Percentiles rank a stretch among this genome's conserved stretches.
Conservation (phyloP, 2,797 vertebrate genomes). For the Hemitrygon akajei region DNA sequence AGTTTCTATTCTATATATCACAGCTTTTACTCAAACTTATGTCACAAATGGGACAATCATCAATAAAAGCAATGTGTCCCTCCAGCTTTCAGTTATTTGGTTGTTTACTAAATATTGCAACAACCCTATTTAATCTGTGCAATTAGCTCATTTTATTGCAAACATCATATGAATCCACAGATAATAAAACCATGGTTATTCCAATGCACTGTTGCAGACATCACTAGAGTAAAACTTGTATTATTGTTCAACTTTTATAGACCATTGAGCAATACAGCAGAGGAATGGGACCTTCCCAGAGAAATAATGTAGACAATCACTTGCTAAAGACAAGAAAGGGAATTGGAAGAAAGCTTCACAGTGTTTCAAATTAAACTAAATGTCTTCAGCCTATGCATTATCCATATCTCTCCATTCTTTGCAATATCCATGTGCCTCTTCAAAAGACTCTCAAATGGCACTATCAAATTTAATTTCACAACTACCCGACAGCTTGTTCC, state of each 20-base stretch:
- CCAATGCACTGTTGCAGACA: neutral
- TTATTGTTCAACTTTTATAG: neutral
- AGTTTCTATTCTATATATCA: neutral
- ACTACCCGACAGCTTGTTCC: no score
- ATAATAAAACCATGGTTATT: neutral
- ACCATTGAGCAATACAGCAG: no score
- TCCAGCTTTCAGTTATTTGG: neutral
- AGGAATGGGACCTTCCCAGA: no score
- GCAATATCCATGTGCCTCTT: no score
- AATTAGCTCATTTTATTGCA: neutral
- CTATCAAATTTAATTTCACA: no score
- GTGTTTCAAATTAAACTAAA: no score
- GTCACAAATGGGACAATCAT: neutral
- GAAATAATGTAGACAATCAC: no score
- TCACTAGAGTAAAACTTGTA: neutral
- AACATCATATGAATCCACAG: neutral
- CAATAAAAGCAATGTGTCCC: neutral
- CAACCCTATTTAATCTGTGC: neutral
- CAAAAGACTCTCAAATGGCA: no score
- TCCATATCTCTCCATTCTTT: no score
- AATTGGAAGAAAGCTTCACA: no score
- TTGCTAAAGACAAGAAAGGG: no score
- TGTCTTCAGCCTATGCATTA: no score
- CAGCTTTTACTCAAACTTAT: neutral
- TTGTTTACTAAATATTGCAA: neutral